A percentile compares a stretch with the other conserved stretches of the same genome.
phyloP scores from a whole-genome alignment of 2,888 invertebrate species.

The Epistrophella euchroma region DNA sequence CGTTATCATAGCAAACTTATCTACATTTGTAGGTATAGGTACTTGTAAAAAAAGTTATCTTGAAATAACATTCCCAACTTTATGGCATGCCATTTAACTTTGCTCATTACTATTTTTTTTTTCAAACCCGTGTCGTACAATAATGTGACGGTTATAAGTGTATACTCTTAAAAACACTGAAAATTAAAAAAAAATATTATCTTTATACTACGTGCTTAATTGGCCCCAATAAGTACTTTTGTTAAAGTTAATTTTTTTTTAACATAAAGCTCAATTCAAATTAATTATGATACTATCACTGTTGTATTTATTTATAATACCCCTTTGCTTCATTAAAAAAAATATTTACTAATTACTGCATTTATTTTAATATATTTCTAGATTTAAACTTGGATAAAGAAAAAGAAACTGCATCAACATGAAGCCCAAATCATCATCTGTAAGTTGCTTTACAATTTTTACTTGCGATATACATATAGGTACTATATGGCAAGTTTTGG shows the following conservation, averaged over 20 bases:
- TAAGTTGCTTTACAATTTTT: constrained; percentile 34
- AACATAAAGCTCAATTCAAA: not conserved
- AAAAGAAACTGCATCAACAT: constrained; percentile 67
- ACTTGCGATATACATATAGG: no score
- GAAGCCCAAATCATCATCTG: constrained; percentile 72
- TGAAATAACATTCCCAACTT: no score
- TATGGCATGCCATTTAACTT: no score
- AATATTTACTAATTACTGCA: not conserved
- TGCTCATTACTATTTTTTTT: not conserved
- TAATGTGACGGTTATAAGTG: not conserved
- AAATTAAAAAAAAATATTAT: not conserved
- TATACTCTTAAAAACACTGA: not conserved
- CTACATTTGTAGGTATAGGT: no score
- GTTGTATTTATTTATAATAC: not conserved
- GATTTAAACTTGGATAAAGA: constrained; percentile 57
- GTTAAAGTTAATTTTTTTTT: not conserved
- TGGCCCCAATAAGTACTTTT: not conserved
- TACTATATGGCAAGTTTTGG: no score
- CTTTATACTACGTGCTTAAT: not conserved
- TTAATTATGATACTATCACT: not conserved
- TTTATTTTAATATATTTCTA: constrained; percentile 32
- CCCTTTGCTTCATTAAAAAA: not conserved
- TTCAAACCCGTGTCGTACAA: not conserved
- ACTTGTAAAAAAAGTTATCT: no score
- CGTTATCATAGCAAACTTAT: no score